Conservation (phyloP, 2,797 vertebrate genomes). For the Cyprinella venusta region DNA sequence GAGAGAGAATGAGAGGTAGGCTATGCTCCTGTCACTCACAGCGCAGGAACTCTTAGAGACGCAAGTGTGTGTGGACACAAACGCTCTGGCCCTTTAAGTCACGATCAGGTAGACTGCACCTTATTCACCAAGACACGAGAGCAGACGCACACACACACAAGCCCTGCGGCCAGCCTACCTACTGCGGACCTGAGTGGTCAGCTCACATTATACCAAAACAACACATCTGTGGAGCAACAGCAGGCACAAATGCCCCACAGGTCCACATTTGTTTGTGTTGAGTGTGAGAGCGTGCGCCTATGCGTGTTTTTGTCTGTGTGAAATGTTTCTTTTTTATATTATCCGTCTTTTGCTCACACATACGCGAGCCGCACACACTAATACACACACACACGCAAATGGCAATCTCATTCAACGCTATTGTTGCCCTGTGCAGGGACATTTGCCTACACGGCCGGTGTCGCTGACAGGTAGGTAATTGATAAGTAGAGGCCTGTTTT, state of each 20-base stretch:
- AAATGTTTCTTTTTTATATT: conserved; percentile 49
- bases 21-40: conserved; percentile 73
- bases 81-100: conserved; percentile 52
- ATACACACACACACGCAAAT: conserved; percentile 30
- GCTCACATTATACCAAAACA: conserved; percentile 62
- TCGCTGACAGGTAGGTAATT: conserved; percentile 65
- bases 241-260: conserved; percentile 54
- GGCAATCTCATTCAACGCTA: conserved; percentile 45
- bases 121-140: conserved; percentile 56
- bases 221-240: conserved; percentile 53
- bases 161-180: conserved; percentile 49
- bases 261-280: conserved; percentile 48
- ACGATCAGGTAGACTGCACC: conserved; percentile 58
- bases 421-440: conserved; percentile 55
- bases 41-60: conserved; percentile 42
- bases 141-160: conserved; percentile 37
- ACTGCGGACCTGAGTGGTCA: conserved; percentile 56
- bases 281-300: conserved; percentile 34
- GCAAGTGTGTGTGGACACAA: conserved; percentile 39
- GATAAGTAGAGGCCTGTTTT: conserved; percentile 62
- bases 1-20: conserved; percentile 60
- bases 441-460: conserved; percentile 69
- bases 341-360: conserved; percentile 19
- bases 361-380: not conserved
- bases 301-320: conserved; percentile 28